phyloP scores from a whole-genome alignment of 2,888 invertebrate species.

The Lymantria dispar region DNA sequence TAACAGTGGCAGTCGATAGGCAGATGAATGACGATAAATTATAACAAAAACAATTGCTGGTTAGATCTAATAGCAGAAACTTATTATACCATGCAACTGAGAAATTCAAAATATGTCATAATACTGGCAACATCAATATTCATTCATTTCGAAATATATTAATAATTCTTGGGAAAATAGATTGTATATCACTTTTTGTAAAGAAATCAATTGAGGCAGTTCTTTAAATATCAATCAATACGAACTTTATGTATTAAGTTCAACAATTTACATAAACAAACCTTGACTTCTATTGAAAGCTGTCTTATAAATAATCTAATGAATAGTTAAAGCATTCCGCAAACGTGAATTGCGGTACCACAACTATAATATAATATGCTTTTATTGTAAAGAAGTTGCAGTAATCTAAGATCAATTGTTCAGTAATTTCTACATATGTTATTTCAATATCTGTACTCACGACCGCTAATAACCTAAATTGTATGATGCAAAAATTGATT shows the following conservation, averaged over 20 bases:
- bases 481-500: slow-evolving; percentile 12
- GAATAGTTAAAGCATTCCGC: slow-evolving; percentile 18
- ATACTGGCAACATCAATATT: not conserved
- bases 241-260: slow-evolving; percentile 19
- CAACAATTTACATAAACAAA: slow-evolving; percentile 30
- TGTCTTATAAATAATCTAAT: slow-evolving; percentile 10
- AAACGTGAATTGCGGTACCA: slow-evolving; percentile 1
- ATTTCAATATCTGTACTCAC: slow-evolving; percentile 6
- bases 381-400: slow-evolving; percentile 1
- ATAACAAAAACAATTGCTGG: too few species aligned
- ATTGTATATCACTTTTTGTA: slow-evolving; percentile 13
- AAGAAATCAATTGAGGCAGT: not conserved
- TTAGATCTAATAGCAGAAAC: too few species aligned
- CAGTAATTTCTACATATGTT: slow-evolving; percentile 4
- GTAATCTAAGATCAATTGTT: slow-evolving; percentile 4
- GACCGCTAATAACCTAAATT: slow-evolving; percentile 25
- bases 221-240: slow-evolving; percentile 22
- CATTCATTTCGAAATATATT: slow-evolving; percentile 1
- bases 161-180: slow-evolving; percentile 5
- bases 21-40: too few species aligned
- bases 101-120: too few species aligned
- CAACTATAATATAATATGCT: not conserved
- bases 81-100: too few species aligned
- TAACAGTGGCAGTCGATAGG: too few species aligned
- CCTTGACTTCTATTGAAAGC: slow-evolving; percentile 29